Base-by-base conservation (phyloP, 2,888 invertebrate genomes). In the Lissocephala sabroskyi region DNA sequence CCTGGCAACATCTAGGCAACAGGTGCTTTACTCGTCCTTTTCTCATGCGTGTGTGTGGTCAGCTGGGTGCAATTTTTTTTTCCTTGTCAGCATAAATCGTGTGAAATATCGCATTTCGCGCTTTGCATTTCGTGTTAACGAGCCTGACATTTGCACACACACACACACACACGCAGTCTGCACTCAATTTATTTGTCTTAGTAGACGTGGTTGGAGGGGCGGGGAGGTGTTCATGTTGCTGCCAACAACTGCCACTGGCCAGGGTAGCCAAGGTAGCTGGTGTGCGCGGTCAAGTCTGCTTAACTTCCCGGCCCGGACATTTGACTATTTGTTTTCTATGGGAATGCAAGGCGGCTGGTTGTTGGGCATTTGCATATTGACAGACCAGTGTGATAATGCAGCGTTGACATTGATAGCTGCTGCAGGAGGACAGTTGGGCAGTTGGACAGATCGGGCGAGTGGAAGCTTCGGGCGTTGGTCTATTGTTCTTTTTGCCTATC, bases 81-180 rank as follows among this genome's bases (percentile, higher is more conserved):
- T 66, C 68, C 66, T 75, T 79, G 79, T 60, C 51, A 41, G 74
- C 82, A 82, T 82, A 82, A 83, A 82, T 82, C 82, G 84, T 82
- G 84, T 82, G 84, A 82, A 82, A 82, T 82, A 84, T 82, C 82
- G 75, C 84, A 83, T 82, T 82, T 80, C 82, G 75, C 79, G 77
- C 77, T 76, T 74, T 73, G 77, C 77, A 73, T 79, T 79, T 59
- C 71, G 79, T 71, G 79, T 73, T 73, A 73, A 73, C 71, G 79
- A 73, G 79, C 79, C 75, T 77, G 58, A 79, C 70, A 79, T 56
- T 65, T 53, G 65, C 70, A 59, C 49, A 67, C 67, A 60, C 17
- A 39, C 9, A 30, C 47, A 32, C 10, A 43, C 29, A 43, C 26
- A 51, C 55, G 45, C 50, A 47, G 47, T 32, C 42, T 13, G 30